Conservation (phyloP, 2,797 vertebrate genomes). For the Neoniphon sammara region DNA sequence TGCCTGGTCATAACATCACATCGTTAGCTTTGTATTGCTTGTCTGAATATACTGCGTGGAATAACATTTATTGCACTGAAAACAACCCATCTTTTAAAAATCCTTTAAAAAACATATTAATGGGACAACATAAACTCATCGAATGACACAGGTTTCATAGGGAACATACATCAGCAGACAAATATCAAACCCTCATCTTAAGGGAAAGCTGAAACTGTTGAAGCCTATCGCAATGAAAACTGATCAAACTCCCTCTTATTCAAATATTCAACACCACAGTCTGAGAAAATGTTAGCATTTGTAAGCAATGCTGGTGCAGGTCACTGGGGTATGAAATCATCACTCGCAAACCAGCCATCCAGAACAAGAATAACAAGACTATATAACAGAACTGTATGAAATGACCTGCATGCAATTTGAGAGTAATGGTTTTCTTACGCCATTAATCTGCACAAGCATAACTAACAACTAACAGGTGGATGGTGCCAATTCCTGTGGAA, state of each 20-base stretch:
- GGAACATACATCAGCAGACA: conserved; percentile 32
- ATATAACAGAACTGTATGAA: conserved; percentile 50
- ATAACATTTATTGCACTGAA: conserved; percentile 14
- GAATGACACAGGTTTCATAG: conserved; percentile 16
- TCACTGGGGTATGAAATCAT: conserved; percentile 56
- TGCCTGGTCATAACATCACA: conserved; percentile 3
- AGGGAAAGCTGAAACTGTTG: conserved; percentile 27
- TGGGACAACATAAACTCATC: neutral
- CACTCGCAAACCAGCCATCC: conserved; percentile 32
- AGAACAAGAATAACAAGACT: conserved; percentile 50
- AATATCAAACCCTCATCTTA: conserved; percentile 13
- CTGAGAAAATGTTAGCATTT: conserved; percentile 40
- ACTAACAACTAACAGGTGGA: conserved; percentile 15
- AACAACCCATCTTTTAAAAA: neutral
- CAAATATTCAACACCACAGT: conserved; percentile 11
- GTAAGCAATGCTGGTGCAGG: conserved; percentile 30
- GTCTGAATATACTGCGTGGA: conserved; percentile 24
- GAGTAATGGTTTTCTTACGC: conserved; percentile 46
- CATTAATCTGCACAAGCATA: conserved; percentile 15
- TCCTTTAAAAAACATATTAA: neutral
- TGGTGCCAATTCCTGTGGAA: conserved; percentile 22
- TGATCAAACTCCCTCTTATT: conserved; percentile 6
- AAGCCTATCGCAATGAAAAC: conserved; percentile 23
- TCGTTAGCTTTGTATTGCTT: conserved; percentile 37
- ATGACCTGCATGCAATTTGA: conserved; percentile 25